Conservation (phyloP, 2,888 invertebrate species). For the Eupithecia abbreviata region DNA sequence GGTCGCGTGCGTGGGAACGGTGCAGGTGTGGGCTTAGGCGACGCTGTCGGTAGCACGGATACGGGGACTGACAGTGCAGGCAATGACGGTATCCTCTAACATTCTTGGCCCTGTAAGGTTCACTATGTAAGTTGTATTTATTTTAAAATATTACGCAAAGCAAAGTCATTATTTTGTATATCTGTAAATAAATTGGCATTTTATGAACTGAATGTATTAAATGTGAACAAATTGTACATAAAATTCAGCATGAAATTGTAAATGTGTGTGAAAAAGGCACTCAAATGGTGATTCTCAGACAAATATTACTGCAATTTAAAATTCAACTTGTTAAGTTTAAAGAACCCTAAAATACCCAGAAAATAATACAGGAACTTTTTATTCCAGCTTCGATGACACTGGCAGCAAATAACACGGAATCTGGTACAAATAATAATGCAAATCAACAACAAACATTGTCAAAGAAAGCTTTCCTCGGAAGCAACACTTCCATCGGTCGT, state of each 20-base stretch:
- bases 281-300: neutral
- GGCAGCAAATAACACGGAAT: conserved; percentile 85
- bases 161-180: conserved; percentile 69
- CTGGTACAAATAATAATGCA: conserved; percentile 73
- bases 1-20: conserved; percentile 73
- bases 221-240: conserved; percentile 74
- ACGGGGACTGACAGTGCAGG: conserved; percentile 77
- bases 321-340: neutral
- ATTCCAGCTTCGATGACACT: conserved; percentile 89
- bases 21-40: conserved; percentile 66
- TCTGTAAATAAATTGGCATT: conserved; percentile 67
- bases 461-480: conserved; percentile 81
- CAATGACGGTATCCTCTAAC: conserved; percentile 82
- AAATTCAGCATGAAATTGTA: conserved; percentile 65
- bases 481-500: conserved; percentile 79
- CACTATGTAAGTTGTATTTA: conserved; percentile 78
- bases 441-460: conserved; percentile 76
- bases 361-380: neutral
- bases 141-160: conserved; percentile 71
- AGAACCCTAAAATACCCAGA: neutral
- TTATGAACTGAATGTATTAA: conserved; percentile 48
- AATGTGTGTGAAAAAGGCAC: conserved; percentile 30
- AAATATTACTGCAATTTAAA: neutral
- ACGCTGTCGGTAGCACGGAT: conserved; percentile 71
- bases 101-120: conserved; percentile 76